Evolutionary conservation across 1,140 invertebrate genomes (phyloP), one percentile per base, ranked within the genome.

Genomic region (Meloidogyne floridensis): DNA sequence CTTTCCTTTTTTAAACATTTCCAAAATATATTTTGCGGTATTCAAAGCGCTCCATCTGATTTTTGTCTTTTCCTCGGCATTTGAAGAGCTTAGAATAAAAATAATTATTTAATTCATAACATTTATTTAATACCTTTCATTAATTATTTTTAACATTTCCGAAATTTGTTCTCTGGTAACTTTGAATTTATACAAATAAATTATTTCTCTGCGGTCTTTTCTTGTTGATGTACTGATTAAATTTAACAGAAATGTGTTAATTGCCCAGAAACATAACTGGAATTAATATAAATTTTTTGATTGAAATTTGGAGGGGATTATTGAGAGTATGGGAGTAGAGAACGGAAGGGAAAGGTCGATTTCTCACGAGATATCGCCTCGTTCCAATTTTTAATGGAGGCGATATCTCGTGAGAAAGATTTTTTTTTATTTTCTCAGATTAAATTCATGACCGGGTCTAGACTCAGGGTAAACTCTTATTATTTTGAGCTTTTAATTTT

Each of bases 151-250:
- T 4, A 65, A 18, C n/a, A 65, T n/a, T n/a, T 65, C 59, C 2
- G 59, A 65, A 65, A 65, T 65, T 18, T 65, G 15, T 65, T 65
- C 15, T 18, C n/a, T 3, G n/a, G 59, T 65, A 65, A 65, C 8
- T 65, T 65, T 65, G n/a, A 65, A 65, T 65, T 65, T 65, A n/a
- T n/a, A n/a, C 1, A n/a, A n/a, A 65, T 65, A 65, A 65, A 65
- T 65, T n/a, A 65, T 65, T 65, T 65, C n/a, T 65, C 15, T n/a
- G 7, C 59, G 59, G 5, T 65, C 15, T 6, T 6, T 15, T 65
- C 10, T 65, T 65, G 59, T n/a, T n/a, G 59, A 0, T n/a, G 2
- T 6, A n/a, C n/a, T 65, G n/a, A 65, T 65, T 65, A 65, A 65
- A 65, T 65, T 65, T n/a, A n/a, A 65, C n/a, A 15, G 2, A n/a